Evolutionary conservation across 2,888 invertebrate genomes (phyloP).

Genomic region (Helicoverpa assulta): DNA sequence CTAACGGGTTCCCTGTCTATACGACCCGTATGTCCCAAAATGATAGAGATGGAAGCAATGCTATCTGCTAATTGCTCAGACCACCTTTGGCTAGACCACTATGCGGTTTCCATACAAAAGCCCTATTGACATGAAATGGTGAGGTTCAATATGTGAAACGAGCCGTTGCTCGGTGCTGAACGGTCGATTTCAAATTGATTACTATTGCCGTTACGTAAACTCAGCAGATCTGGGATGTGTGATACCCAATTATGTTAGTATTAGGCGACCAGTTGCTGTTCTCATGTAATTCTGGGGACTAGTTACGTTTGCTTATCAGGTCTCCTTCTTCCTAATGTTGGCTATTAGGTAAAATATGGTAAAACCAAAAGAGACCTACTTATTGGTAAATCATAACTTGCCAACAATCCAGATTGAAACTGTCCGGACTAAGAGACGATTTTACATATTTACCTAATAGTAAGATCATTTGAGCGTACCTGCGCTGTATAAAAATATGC

Average conservation of each 20-base stretch:
- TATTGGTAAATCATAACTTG: no score
- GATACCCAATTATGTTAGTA: constrained; percentile 37
- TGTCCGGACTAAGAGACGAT: no score
- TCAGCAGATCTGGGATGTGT: constrained; percentile 31
- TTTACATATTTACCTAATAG: no score
- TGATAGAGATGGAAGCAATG: constrained; percentile 67
- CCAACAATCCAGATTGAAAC: no score
- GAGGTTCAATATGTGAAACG: constrained; percentile 72
- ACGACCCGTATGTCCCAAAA: constrained; percentile 53
- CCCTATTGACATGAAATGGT: constrained; percentile 79
- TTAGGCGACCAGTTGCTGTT: constrained; percentile 14
- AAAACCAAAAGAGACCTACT: no score
- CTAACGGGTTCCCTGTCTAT: background rate
- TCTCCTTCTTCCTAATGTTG: no score
- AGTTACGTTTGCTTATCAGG: no score
- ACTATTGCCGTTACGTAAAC: constrained; percentile 52
- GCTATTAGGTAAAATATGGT: no score
- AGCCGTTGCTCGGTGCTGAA: constrained; percentile 64
- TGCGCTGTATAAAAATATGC: no score
- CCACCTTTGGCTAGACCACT: constrained; percentile 78
- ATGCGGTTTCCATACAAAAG: constrained; percentile 83
- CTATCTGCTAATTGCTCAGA: constrained; percentile 84
- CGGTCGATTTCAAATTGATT: constrained; percentile 72
- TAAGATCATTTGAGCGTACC: no score
- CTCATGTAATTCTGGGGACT: background rate